Base-by-base conservation (phyloP, 2,888 invertebrate species). In the Dastarcus helophoroides region DNA sequence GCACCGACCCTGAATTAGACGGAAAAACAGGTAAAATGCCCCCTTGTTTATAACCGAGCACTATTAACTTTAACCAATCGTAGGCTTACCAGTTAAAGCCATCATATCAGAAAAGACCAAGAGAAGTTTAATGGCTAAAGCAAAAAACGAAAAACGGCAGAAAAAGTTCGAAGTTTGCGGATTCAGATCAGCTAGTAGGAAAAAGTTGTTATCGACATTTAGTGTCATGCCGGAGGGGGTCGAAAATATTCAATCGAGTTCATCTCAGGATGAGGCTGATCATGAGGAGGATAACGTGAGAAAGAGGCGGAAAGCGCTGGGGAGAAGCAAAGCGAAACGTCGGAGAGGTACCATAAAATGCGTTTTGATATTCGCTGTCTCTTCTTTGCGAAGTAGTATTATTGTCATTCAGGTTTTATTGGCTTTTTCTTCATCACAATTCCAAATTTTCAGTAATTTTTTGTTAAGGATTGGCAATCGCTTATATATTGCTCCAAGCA, bases 311-410 rank as follows among this genome's bases (percentile, higher is more conserved):
- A 77, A 77, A 51, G 64, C 76, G 6, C 64, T 76, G 47, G 67
- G 76, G 47, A 76, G 76, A 55, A 53, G 55, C 2, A 65, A 76
- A 17, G 75, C 73, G 45, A 76, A 74, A 54, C 65, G 63, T 25
- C 63, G 66, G 36, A 55, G 56, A 51, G 51, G 56, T 47, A 42
- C n/a, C n/a, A n/a, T n/a, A n/a, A n/a, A n/a, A n/a, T n/a, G n/a
- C n/a, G n/a, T n/a, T n/a, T n/a, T n/a, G n/a, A n/a, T n/a, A n/a
- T n/a, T n/a, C n/a, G n/a, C n/a, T n/a, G n/a, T n/a, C n/a, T n/a
- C n/a, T n/a, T n/a, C n/a, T n/a, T n/a, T n/a, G n/a, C n/a, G n/a
- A n/a, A n/a, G n/a, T n/a, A n/a, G n/a, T n/a, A n/a, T n/a, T n/a
- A n/a, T n/a, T n/a, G n/a, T n/a, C n/a, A n/a, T n/a, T n/a, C n/a